Evolutionary conservation across 2,888 invertebrate species (phyloP).

Genomic region (Eupsilia transversa): DNA sequence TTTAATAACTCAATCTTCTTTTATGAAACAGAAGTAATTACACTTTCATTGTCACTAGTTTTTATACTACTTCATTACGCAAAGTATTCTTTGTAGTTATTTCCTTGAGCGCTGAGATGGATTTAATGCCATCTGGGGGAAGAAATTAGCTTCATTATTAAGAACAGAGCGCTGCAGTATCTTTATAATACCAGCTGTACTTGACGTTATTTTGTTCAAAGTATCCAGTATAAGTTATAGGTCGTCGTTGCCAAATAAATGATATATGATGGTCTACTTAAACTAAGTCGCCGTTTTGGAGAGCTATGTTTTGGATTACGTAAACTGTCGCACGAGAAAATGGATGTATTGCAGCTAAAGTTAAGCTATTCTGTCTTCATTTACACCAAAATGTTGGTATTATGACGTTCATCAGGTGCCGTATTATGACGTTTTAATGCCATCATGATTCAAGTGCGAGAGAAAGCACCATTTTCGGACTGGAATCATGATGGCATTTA

Average conservation of each 20-base stretch:
- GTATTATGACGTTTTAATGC: neutral
- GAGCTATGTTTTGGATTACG: slow-evolving; percentile 29
- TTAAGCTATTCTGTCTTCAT: neutral
- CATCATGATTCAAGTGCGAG: neutral
- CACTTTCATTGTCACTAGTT: slow-evolving; percentile 42
- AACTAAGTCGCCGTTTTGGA: slow-evolving; percentile 21
- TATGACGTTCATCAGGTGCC: too few species aligned
- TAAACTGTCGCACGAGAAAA: slow-evolving; percentile 19
- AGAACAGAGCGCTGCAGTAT: slow-evolving; percentile 1
- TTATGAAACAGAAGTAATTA: slow-evolving; percentile 33
- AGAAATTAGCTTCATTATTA: slow-evolving; percentile 43
- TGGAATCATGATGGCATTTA: too few species aligned
- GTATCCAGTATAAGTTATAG: neutral
- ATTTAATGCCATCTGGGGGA: slow-evolving; percentile 37
- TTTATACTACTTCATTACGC: slow-evolving; percentile 40
- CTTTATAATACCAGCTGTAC: slow-evolving; percentile 10
- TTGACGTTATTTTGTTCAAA: slow-evolving; percentile 13
- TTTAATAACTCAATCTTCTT: slow-evolving; percentile 38
- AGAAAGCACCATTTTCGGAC: neutral
- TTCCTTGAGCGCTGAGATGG: slow-evolving; percentile 24
- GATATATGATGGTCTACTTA: slow-evolving; percentile 18
- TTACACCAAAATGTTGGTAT: neutral
- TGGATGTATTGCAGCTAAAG: slow-evolving; percentile 5
- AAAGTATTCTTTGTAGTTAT: slow-evolving; percentile 32
- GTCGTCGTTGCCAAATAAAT: slow-evolving; percentile 37